phyloP scores from a whole-genome alignment of 2,797 vertebrate genomes.

The Myiotriccus ornatus region DNA sequence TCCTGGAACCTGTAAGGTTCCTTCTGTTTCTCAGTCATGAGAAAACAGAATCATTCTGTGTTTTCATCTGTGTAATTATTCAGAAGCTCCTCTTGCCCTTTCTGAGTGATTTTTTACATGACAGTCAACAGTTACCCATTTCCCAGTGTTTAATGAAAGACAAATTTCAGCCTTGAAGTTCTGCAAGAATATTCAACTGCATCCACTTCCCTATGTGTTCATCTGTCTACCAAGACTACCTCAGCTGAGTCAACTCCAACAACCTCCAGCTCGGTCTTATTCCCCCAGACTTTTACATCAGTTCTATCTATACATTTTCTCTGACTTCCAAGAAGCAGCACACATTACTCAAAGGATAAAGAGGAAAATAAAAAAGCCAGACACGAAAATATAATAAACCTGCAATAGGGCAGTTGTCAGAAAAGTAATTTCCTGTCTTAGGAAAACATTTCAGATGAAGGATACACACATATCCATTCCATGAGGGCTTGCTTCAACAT shows the following conservation, averaged over 20 bases:
- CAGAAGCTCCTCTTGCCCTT: neutral
- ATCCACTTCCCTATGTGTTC: neutral
- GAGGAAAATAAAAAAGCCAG: neutral
- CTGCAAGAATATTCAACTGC: neutral
- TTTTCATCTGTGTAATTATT: neutral
- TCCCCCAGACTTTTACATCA: neutral
- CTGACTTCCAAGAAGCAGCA: neutral
- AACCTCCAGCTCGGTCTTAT: neutral
- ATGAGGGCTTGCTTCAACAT: neutral
- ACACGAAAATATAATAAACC: neutral
- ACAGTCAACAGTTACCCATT: neutral
- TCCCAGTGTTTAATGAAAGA: neutral
- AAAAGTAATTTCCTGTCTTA: neutral
- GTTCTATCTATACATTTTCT: neutral
- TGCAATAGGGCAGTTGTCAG: neutral
- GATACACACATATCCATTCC: neutral
- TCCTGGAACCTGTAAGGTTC: neutral
- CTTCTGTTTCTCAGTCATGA: neutral
- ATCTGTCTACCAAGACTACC: neutral
- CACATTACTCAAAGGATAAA: neutral
- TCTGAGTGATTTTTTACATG: neutral
- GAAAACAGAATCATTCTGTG: neutral
- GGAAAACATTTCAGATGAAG: neutral
- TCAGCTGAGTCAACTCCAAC: neutral
- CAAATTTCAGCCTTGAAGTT: neutral